phyloP scores from a whole-genome alignment of 2,888 invertebrate genomes.

The Acrobasis suavella region DNA sequence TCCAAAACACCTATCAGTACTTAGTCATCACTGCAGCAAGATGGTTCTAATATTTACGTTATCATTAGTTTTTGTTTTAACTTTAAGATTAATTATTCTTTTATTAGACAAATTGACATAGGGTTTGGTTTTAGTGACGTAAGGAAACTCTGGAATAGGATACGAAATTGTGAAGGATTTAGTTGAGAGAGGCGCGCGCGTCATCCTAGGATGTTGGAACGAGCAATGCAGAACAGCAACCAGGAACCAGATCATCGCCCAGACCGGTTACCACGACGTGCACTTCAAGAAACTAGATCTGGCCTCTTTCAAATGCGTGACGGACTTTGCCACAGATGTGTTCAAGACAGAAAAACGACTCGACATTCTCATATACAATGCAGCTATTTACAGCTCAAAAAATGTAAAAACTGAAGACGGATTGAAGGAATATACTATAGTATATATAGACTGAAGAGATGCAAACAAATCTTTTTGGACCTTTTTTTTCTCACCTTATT shows the following conservation, averaged over 20 bases:
- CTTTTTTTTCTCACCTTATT: constrained; percentile 86
- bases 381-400: constrained; percentile 51
- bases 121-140: constrained; percentile 45
- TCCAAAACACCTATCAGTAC: too few relatives aligned
- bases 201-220: constrained; percentile 56
- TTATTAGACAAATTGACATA: constrained; percentile 38
- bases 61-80: too few relatives aligned
- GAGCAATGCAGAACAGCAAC: constrained; percentile 42
- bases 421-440: too few relatives aligned
- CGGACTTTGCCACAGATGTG: constrained; percentile 70
- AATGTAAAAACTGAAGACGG: constrained; percentile 82
- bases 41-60: too few relatives aligned
- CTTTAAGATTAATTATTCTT: too few relatives aligned
- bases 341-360: constrained; percentile 47
- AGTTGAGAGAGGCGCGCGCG: constrained; percentile 47
- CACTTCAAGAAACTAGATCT: constrained; percentile 43
- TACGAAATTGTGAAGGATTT: constrained; percentile 54
- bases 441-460: constrained; percentile 80
- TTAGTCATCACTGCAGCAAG: too few relatives aligned
- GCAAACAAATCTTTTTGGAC: constrained; percentile 84
- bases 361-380: constrained; percentile 71
- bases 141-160: constrained; percentile 51
- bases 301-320: constrained; percentile 46
- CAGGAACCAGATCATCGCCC: constrained; percentile 33
- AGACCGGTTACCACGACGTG: constrained; percentile 36